Evolutionary conservation across 2,888 invertebrate species (phyloP), one percentile per base, ranked within the genome.

Genomic region (Schizotus pectinicornis): DNA sequence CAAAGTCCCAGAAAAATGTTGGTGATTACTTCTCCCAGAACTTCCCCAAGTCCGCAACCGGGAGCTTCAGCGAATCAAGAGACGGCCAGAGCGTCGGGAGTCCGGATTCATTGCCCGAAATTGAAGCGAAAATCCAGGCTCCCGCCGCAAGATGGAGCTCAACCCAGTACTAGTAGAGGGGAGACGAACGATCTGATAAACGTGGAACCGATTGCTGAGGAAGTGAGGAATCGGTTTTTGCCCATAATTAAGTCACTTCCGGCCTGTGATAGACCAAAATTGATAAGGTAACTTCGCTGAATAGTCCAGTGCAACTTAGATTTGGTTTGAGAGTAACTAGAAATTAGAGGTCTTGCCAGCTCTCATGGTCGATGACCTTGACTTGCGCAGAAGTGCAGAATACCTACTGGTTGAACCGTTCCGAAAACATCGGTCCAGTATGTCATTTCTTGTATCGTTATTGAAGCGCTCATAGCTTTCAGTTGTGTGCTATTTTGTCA

Each of bases 231-330:
- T 46, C 57, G 72, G 39, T 69, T 73, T 30, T 60, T 74, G 50
- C 74, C 74, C n/a, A 70, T 74, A 13, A 73, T 74, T 14, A 64
- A 67, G 47, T 71, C 72, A 1, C 65, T 74, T 34, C 73, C 74
- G 1, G 70, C 68, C 3, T 67, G 67, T 34, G 74, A 74, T 50
- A 60, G 73, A 58, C 70, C 71, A 6, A 72, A 73, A 61, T 46
- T 74, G 47, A 67, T 74, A 39, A 67, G 73, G 70, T 73, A 62
- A 52, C 13, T 43, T 2, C 14, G 3, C 2, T 22, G 5, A 22
- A 22, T 22, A 22, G 22, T 5, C 22, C 22, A 22, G 22, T 22
- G 34, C 36, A 14, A 42, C 9, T 42, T 46, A 11, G 5, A 49
- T 49, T 52, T 49, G 9, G n/a, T 36, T 45, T n/a, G 49, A 42